These are phyloP conservation scores for Epirrhoe alternata DNA, from an alignment of 2,888 invertebrate genomes.

Conservation along the genomic window DNA sequence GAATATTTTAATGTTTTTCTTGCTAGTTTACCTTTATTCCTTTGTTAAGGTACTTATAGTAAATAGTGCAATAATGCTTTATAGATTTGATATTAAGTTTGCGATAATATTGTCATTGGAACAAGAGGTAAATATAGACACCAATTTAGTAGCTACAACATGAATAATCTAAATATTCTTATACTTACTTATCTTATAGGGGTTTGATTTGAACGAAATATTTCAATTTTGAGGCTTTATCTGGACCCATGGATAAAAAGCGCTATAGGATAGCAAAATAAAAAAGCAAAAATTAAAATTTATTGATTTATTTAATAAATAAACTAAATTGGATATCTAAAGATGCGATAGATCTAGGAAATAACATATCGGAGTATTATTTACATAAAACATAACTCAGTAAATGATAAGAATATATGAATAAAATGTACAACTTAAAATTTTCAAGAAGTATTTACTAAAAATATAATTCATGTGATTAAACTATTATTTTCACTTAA, in stretches of 20 bases:
- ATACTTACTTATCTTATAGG: slow-evolving; percentile 12
- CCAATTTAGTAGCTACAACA: slow-evolving; percentile 44
- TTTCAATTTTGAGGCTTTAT: slow-evolving; percentile 53
- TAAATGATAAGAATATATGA: slow-evolving; percentile 64
- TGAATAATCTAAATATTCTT: slow-evolving; percentile 34
- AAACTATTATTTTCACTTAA: slow-evolving; percentile 52
- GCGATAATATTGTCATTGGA: slow-evolving; percentile 73
- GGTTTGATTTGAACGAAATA: slow-evolving; percentile 55
- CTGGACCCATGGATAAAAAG: slow-evolving; percentile 65
- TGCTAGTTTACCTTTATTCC: neutral
- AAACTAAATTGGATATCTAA: slow-evolving; percentile 80
- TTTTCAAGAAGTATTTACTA: slow-evolving; percentile 60
- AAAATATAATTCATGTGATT: slow-evolving; percentile 54
- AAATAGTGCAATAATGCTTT: slow-evolving; percentile 14
- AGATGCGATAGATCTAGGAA: slow-evolving; percentile 70
- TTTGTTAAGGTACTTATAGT: neutral
- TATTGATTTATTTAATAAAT: slow-evolving; percentile 82
- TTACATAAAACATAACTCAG: slow-evolving; percentile 75
- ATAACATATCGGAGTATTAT: slow-evolving; percentile 74
- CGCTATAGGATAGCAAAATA: slow-evolving; percentile 52
- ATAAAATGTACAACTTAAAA: slow-evolving; percentile 81
- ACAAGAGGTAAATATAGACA: slow-evolving; percentile 57
- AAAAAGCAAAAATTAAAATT: slow-evolving; percentile 66
- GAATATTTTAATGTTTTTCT: neutral
- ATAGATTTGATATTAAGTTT: slow-evolving; percentile 39